Percentiles rank a stretch among this genome's conserved stretches.
Evolutionary conservation across 1,140 invertebrate genomes (phyloP).

Genomic region (Cherax destructor): DNA sequence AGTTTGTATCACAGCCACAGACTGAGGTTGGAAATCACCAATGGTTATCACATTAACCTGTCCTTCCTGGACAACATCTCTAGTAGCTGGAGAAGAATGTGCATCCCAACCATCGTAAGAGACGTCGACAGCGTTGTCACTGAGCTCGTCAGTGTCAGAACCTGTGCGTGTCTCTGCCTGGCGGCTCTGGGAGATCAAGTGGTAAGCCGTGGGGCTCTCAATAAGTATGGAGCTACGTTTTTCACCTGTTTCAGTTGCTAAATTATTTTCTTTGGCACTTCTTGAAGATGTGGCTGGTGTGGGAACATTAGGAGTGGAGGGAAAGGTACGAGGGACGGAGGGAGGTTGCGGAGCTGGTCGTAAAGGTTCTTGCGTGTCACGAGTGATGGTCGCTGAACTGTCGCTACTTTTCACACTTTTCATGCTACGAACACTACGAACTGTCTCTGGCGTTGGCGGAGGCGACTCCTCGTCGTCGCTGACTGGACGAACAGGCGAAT

Average conservation of each 20-base stretch:
- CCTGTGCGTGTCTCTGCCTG: neutral
- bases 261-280: constrained; percentile 51
- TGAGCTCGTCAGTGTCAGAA: constrained; percentile 70
- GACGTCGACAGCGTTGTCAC: constrained; percentile 69
- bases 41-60: constrained; percentile 65
- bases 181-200: constrained; percentile 30
- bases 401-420: constrained; percentile 65
- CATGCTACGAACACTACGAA: constrained; percentile 57
- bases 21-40: constrained; percentile 23
- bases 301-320: constrained; percentile 6
- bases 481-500: neutral
- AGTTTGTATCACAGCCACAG: neutral
- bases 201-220: constrained; percentile 53
- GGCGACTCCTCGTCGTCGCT: constrained; percentile 69
- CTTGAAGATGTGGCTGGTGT: neutral
- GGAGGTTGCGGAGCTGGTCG: constrained; percentile 53
- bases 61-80: constrained; percentile 13
- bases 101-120: constrained; percentile 38
- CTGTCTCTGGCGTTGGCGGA: constrained; percentile 68
- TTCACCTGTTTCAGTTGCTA: constrained; percentile 18
- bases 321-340: constrained; percentile 15
- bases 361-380: constrained; percentile 45
- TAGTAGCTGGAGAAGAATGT: neutral
- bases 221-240: constrained; percentile 46
- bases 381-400: constrained; percentile 67